These are phyloP conservation scores for Heliconius eleuchia DNA, from an alignment of 1,140 invertebrate species.

Conservation along the genomic window DNA sequence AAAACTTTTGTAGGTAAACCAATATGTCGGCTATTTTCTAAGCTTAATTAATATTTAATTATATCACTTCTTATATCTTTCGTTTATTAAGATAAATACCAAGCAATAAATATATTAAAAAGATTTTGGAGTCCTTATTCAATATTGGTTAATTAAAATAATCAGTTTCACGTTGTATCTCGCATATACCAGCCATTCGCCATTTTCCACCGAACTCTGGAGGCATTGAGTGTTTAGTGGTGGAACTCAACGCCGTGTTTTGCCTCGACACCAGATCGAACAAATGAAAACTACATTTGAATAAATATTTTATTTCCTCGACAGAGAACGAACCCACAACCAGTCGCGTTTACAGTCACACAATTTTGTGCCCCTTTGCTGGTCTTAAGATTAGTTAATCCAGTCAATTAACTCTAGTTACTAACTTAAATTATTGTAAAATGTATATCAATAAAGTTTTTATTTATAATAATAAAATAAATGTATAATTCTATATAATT, in stretches of 20 bases:
- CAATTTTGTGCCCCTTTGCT: no score
- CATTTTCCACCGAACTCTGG: no score
- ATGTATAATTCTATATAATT: conserved; percentile 53
- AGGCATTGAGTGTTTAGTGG: no score
- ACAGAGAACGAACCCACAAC: no score
- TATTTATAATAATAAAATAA: conserved; percentile 50
- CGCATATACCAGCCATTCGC: no score
- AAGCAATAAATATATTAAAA: not conserved
- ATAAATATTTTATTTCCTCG: no score
- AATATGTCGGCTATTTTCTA: not conserved
- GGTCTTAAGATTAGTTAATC: not conserved
- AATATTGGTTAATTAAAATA: not conserved
- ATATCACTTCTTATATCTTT: not conserved
- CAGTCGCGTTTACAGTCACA: no score
- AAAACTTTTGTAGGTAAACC: not conserved
- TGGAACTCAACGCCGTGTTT: no score
- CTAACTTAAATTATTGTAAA: conserved; percentile 38
- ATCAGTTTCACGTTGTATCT: no score
- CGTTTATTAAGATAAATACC: not conserved
- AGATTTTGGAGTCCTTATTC: not conserved
- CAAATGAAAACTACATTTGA: no score
- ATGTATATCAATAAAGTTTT: conserved; percentile 45
- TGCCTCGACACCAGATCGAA: no score
- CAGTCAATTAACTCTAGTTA: not conserved
- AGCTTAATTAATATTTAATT: not conserved